These are phyloP conservation scores for Stegophylla sp. DNA, from an alignment of 2,888 invertebrate genomes.

Conservation along the genomic window DNA sequence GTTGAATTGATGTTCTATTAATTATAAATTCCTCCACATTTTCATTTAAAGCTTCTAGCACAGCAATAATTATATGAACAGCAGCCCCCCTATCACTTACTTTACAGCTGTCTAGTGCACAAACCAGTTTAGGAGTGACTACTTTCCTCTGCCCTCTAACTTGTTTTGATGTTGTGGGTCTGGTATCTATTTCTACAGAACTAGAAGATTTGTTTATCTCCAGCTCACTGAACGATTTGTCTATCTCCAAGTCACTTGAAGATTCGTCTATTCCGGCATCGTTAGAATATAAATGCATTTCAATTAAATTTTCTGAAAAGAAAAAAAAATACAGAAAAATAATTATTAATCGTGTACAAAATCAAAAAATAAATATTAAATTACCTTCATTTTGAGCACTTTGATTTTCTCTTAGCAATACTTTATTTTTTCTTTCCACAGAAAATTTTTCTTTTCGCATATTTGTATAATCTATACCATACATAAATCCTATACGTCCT, in stretches of 20 bases:
- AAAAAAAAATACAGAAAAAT: too few relatives aligned
- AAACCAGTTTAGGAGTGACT: conserved; percentile 5
- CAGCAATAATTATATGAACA: conserved; percentile 10
- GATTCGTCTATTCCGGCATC: too few relatives aligned
- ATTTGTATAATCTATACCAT: conserved; percentile 3
- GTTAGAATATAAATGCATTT: too few relatives aligned
- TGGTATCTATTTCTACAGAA: neutral
- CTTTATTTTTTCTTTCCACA: conserved; percentile 16
- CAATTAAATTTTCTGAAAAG: too few relatives aligned
- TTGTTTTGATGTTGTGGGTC: neutral
- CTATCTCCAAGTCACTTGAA: too few relatives aligned
- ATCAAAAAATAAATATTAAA: conserved; percentile 1
- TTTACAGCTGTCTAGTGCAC: conserved; percentile 20
- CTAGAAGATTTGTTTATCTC: neutral
- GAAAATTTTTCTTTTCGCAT: conserved; percentile 21
- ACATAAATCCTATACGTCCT: conserved; percentile 18
- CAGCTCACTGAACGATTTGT: too few relatives aligned
- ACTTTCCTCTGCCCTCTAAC: neutral
- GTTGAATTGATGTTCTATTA: conserved; percentile 38
- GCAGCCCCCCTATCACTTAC: conserved; percentile 23
- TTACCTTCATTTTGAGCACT: conserved; percentile 13
- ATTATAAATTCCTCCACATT: conserved; percentile 9
- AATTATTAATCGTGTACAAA: neutral
- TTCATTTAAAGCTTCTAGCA: neutral
- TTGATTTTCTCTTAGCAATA: neutral